phyloP scores from a whole-genome alignment of 23 tunicate genomes.

The Aplidium turbinatum region DNA sequence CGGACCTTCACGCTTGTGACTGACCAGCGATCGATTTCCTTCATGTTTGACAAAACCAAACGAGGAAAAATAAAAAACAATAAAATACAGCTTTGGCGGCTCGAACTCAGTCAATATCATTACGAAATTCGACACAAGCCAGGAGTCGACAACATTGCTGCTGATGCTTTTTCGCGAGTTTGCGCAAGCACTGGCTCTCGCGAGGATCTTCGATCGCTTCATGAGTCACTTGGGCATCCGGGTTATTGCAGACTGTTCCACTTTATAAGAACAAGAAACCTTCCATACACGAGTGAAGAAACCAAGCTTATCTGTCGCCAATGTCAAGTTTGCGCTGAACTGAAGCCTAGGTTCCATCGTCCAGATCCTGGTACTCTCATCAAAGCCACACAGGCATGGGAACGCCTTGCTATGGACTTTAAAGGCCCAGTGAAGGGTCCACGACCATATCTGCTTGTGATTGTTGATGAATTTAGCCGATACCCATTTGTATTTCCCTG shows the following conservation, averaged over 20 bases:
- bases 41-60: slow-evolving; percentile 18
- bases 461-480: slow-evolving; percentile 34
- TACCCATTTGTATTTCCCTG: slow-evolving; percentile 38
- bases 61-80: slow-evolving; percentile 25
- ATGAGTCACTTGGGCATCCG: slow-evolving; percentile 9
- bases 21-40: slow-evolving; percentile 29
- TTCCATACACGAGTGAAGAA: slow-evolving; percentile 12
- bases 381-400: background rate
- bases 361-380: background rate
- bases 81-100: slow-evolving; percentile 36
- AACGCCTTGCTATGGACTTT: slow-evolving; percentile 6
- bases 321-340: slow-evolving; percentile 13
- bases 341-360: slow-evolving; percentile 7
- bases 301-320: background rate
- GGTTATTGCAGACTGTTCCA: slow-evolving; percentile 1
- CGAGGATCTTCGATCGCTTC: background rate
- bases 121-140: slow-evolving; percentile 24
- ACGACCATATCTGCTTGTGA: background rate
- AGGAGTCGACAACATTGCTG: no score
- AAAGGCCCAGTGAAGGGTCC: slow-evolving; percentile 37
- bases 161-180: no score
- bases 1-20: slow-evolving; percentile 13
- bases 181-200: background rate
- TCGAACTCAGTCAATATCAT: slow-evolving; percentile 12
- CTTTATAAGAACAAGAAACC: background rate